Evolutionary conservation across 2,888 invertebrate genomes (phyloP).

Genomic region (Cantharis lateralis): DNA sequence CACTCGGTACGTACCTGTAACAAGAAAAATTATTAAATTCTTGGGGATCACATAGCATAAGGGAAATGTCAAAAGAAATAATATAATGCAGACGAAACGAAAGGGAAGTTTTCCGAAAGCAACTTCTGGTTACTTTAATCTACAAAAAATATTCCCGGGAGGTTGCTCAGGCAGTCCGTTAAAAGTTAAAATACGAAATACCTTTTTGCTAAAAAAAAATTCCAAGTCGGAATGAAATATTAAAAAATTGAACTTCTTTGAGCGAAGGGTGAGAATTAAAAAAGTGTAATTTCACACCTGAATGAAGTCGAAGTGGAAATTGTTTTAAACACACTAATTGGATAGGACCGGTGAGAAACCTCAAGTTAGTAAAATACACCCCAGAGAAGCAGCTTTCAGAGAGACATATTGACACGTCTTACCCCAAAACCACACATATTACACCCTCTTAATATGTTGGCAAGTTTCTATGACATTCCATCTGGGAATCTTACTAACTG

Average conservation of each 20-base stretch:
- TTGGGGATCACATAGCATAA: background rate
- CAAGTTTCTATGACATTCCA: constrained; percentile 6
- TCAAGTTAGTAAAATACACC: background rate
- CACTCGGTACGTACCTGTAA: background rate
- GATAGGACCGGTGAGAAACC: background rate
- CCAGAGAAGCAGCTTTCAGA: background rate
- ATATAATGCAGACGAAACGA: background rate
- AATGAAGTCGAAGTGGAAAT: background rate
- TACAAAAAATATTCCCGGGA: background rate
- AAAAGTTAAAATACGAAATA: background rate
- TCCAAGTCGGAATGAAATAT: background rate
- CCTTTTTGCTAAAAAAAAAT: background rate
- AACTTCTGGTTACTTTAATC: background rate
- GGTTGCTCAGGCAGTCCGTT: background rate
- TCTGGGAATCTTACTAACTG: constrained; percentile 11
- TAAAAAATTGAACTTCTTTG: background rate
- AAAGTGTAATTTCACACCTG: background rate
- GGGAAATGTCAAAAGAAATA: background rate
- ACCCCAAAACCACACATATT: constrained; percentile 9
- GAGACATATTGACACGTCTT: background rate
- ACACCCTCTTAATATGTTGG: background rate
- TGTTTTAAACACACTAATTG: background rate
- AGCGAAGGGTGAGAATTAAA: background rate
- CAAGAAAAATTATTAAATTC: background rate
- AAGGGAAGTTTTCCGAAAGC: background rate